Evolutionary conservation across 2,888 invertebrate species (phyloP).

Genomic region (Achlya flavicornis): DNA sequence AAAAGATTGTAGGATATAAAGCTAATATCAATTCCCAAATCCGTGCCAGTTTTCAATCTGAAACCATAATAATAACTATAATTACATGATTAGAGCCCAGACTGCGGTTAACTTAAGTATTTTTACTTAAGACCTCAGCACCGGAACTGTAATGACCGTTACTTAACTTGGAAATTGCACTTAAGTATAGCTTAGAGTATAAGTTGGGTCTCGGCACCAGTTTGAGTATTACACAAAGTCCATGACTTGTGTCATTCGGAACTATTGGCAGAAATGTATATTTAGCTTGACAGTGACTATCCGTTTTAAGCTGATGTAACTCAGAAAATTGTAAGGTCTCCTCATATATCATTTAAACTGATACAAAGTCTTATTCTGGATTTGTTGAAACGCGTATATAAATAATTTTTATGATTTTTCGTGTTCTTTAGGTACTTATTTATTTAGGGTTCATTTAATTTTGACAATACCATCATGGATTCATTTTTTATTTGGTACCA

Average conservation of each 20-base stretch:
- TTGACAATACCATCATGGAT: no score
- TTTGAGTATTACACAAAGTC: conserved; percentile 33
- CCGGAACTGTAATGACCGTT: conserved; percentile 55
- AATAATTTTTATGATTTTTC: no score
- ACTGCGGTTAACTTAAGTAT: conserved; percentile 53
- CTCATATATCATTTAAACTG: no score
- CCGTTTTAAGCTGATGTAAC: no score
- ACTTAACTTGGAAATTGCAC: conserved; percentile 56
- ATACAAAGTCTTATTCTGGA: no score
- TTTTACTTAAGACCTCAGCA: conserved; percentile 62
- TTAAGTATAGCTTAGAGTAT: conserved; percentile 57
- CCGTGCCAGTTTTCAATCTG: conserved; percentile 61
- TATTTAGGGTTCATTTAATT: no score
- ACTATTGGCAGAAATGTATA: neutral
- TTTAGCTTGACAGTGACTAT: no score
- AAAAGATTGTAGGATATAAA: neutral
- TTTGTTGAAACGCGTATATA: no score
- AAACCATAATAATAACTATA: conserved; percentile 61
- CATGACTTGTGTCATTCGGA: conserved; percentile 26
- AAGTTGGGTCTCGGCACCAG: conserved; percentile 14
- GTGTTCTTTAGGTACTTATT: no score
- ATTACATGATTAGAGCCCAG: conserved; percentile 67
- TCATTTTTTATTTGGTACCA: no score
- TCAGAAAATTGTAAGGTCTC: no score
- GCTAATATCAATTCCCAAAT: conserved; percentile 28